Base-by-base conservation (phyloP, 2,888 invertebrate genomes). In the Andricus quercusramuli region DNA sequence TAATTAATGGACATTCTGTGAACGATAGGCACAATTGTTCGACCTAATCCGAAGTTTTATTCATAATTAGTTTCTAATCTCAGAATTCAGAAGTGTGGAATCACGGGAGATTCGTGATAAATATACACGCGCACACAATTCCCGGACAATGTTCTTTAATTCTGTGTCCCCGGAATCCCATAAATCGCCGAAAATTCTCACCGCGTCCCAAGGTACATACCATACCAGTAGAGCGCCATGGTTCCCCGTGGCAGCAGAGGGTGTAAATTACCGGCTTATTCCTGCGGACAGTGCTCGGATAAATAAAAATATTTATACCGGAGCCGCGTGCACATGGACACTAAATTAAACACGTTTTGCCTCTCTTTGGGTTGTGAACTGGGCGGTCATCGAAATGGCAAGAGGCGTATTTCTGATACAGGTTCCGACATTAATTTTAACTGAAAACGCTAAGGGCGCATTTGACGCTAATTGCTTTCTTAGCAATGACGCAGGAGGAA, bases 271-370 rank as follows among this genome's bases (percentile, higher is more conserved):
- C 83, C 85, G 81, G 86, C 86, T 87, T 87, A 87, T 86, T 86
- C 83, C 82, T 82, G 84, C 83, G 83, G 85, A 85, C 86, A 84
- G 86, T 84, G 83, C 83, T 83, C 84, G 84, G 86, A 86, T 87
- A 87, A 87, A 87, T 87, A 87, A 87, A 86, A 87, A 87, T 87
- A 87, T 87, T 87, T 87, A 85, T 85, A 87, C 84, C 84, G 80
- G 79, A 82, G 83, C 84, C 82, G 85, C 86, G 84, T 86, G 85
- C 85, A 83, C 83, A 80, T 83, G 79, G 84, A 85, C 83, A 86
- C 84, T 86, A 86, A 86, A 86, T 86, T 86, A 86, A 86, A 85
- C 74, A n/a, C 32, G 74, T 74, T 74, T 74, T 56, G 74, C 74
- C 70, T 70, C 74, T 51, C 74, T 74, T 74, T 56, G 74, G 74